These are phyloP conservation scores for Geococcyx californianus DNA, from an alignment of 2,113 vertebrate genomes.

Conservation along the genomic window DNA sequence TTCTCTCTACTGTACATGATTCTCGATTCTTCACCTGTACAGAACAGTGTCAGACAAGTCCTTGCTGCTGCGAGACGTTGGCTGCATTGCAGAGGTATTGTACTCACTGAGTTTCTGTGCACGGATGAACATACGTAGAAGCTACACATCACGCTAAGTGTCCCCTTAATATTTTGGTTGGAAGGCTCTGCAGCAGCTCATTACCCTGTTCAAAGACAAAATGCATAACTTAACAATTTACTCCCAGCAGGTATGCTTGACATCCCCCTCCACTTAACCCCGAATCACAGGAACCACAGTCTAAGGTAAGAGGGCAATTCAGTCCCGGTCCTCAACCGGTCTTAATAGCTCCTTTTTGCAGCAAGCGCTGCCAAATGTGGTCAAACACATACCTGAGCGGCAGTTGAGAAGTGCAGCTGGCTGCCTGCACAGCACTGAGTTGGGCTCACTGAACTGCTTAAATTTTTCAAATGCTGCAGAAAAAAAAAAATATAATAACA, in stretches of 20 bases:
- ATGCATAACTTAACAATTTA: constrained; percentile 3
- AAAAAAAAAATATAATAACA: background rate
- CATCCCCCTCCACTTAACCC: constrained; percentile 50
- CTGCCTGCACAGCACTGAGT: constrained; percentile 20
- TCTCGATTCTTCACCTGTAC: background rate
- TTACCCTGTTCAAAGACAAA: background rate
- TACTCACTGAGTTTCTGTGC: background rate
- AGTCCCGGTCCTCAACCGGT: background rate
- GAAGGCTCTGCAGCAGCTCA: background rate
- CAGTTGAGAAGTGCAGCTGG: constrained; percentile 20
- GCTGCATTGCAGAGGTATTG: background rate
- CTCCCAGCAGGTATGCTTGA: background rate
- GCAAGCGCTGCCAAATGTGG: constrained; percentile 45
- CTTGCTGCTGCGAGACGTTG: background rate
- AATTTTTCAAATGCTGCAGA: constrained; percentile 3
- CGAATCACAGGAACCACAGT: constrained; percentile 22
- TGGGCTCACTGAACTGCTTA: background rate
- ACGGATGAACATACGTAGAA: constrained; percentile 5
- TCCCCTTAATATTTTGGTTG: background rate
- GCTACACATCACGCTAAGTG: background rate
- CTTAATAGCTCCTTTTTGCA: constrained; percentile 38
- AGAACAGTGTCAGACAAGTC: background rate
- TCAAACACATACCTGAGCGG: constrained; percentile 22
- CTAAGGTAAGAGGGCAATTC: constrained; percentile 58
- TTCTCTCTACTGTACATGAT: background rate